Percentiles rank a stretch among this genome's conserved stretches.
Evolutionary conservation across 2,888 invertebrate species (phyloP).

Genomic region (Nomada flava): DNA sequence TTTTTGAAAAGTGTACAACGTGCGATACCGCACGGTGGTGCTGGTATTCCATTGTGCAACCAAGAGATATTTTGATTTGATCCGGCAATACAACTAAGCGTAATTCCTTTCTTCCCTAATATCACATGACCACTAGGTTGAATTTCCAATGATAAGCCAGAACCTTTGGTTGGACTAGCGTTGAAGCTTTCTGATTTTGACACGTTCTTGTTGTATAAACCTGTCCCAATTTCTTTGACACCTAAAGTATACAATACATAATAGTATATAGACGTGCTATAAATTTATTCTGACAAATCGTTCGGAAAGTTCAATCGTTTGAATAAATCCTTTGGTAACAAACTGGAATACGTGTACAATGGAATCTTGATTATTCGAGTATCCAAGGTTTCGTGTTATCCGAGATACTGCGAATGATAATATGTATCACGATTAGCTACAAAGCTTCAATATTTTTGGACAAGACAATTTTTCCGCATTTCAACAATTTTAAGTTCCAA

Average conservation of each 20-base stretch:
- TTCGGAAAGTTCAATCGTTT: not conserved
- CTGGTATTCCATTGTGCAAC: constrained; percentile 78
- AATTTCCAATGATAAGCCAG: constrained; percentile 74
- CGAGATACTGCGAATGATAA: too few species aligned
- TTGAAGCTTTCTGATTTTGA: constrained; percentile 76
- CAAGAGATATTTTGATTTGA: constrained; percentile 77
- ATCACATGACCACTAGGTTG: constrained; percentile 79
- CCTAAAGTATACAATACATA: constrained; percentile 62
- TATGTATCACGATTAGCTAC: too few species aligned
- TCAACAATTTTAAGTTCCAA: too few species aligned
- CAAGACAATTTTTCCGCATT: too few species aligned
- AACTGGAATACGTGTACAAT: not conserved
- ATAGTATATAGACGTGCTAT: not conserved
- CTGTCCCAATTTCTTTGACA: constrained; percentile 76
- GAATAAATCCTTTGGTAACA: not conserved
- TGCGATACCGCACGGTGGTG: constrained; percentile 78
- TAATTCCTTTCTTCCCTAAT: constrained; percentile 79
- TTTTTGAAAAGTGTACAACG: constrained; percentile 77
- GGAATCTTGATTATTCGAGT: not conserved
- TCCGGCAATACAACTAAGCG: constrained; percentile 77
- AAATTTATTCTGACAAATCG: not conserved
- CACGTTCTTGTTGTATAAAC: constrained; percentile 75
- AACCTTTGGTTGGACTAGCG: constrained; percentile 69
- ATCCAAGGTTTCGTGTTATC: too few species aligned
- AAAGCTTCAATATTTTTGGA: too few species aligned